Evolutionary conservation across 1,140 invertebrate genomes (phyloP).

Genomic region (Scaptomyza graminum): DNA sequence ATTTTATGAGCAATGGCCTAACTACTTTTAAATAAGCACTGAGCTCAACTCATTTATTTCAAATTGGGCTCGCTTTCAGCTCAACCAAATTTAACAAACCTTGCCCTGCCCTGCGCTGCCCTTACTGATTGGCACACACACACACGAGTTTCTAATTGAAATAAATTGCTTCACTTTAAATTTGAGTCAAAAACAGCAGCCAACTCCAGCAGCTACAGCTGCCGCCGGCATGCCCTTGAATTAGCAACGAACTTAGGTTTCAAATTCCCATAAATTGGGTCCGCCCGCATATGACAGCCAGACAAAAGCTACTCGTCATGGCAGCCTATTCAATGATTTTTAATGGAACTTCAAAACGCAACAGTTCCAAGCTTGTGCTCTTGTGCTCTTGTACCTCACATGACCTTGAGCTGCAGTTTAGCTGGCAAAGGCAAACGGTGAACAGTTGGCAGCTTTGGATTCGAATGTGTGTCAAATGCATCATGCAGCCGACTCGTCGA

Average conservation of each 20-base stretch:
- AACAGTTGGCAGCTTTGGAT: slow-evolving; percentile 47
- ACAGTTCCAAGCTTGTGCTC: slow-evolving; percentile 27
- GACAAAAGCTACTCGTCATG: slow-evolving; percentile 58
- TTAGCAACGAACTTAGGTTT: slow-evolving; percentile 65
- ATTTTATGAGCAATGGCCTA: neutral
- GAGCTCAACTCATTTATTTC: slow-evolving; percentile 47
- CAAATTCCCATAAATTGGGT: slow-evolving; percentile 69
- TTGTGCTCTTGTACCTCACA: slow-evolving; percentile 36
- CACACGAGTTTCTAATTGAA: slow-evolving; percentile 78
- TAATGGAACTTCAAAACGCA: slow-evolving; percentile 46
- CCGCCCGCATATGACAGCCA: slow-evolving; percentile 31
- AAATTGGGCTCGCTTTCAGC: slow-evolving; percentile 47
- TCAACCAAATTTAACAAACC: slow-evolving; percentile 28
- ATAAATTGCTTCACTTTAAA: slow-evolving; percentile 65
- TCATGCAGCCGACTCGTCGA: slow-evolving; percentile 49
- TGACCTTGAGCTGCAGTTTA: slow-evolving; percentile 62
- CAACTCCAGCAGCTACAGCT: slow-evolving; percentile 44
- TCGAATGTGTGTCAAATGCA: slow-evolving; percentile 81
- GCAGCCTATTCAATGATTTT: slow-evolving; percentile 36
- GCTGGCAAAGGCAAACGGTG: slow-evolving; percentile 12
- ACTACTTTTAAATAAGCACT: slow-evolving; percentile 40
- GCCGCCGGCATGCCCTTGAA: slow-evolving; percentile 70
- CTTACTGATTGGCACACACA: slow-evolving; percentile 15
- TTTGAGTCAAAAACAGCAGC: slow-evolving; percentile 10
- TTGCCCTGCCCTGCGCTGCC: slow-evolving; percentile 22